phyloP scores from a whole-genome alignment of 2,888 invertebrate species.

The Eupeodes luniger region DNA sequence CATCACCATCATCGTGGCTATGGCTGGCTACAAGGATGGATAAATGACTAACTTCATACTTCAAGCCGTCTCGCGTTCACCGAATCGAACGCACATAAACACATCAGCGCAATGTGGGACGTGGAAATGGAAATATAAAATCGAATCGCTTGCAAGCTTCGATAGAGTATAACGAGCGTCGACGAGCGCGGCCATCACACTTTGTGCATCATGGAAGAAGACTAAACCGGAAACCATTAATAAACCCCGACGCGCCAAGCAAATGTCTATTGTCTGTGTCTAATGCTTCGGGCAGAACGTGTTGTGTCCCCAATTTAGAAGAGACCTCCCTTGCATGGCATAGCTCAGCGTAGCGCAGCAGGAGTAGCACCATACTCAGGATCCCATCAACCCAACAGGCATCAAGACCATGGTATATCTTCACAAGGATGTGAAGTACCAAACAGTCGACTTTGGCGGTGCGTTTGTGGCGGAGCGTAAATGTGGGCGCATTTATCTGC shows the following conservation, averaged over 20 bases:
- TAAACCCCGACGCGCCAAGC: conserved; percentile 58
- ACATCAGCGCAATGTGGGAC: conserved; percentile 35
- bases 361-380: too few species aligned
- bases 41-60: conserved; percentile 31
- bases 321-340: not conserved
- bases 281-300: conserved; percentile 57
- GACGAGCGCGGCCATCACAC: conserved; percentile 46
- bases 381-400: not conserved
- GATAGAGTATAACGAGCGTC: conserved; percentile 15
- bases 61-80: conserved; percentile 1
- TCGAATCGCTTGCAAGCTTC: conserved; percentile 49
- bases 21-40: not conserved
- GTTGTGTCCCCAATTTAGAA: conserved; percentile 37
- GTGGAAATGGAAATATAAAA: conserved; percentile 55
- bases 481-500: conserved; percentile 10
- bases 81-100: conserved; percentile 58
- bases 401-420: not conserved
- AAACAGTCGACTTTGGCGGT: conserved; percentile 48
- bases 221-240: conserved; percentile 64
- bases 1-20: not conserved
- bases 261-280: conserved; percentile 48
- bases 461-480: conserved; percentile 35
- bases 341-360: too few species aligned
- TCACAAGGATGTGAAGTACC: conserved; percentile 21
- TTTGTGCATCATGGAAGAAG: conserved; percentile 34